Conservation (phyloP, 1,140 invertebrate genomes). For the Bathynomus jamesi region DNA sequence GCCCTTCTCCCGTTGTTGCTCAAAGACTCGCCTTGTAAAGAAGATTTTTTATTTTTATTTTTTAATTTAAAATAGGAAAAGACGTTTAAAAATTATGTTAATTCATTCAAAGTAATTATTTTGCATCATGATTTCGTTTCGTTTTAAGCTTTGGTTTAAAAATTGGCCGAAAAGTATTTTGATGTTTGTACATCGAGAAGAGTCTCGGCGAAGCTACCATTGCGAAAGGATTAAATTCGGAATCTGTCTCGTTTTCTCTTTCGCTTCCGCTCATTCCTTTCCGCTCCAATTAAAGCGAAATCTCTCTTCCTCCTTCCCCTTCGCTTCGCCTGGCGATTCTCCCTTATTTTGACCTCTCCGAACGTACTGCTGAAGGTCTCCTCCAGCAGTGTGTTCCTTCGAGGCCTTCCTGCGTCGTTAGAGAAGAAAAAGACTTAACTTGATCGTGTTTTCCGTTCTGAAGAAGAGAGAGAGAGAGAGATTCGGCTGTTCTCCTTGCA, state of each 20-base stretch:
- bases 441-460: constrained; percentile 1
- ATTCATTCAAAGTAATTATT: too few species aligned
- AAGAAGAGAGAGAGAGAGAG: background rate
- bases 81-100: too few species aligned
- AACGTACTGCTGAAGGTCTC: background rate
- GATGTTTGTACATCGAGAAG: too few species aligned
- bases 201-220: too few species aligned
- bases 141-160: background rate
- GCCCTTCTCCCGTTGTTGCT: too few species aligned
- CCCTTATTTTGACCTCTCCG: background rate
- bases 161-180: background rate
- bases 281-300: background rate
- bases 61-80: too few species aligned
- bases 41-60: too few species aligned
- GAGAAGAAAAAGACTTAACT: background rate
- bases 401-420: background rate
- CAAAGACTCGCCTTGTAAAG: too few species aligned
- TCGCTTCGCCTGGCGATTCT: background rate
- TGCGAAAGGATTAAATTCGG: too few species aligned
- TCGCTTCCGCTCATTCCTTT: background rate
- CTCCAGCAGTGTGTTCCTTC: background rate
- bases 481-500: background rate
- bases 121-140: too few species aligned
- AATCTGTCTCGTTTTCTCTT: background rate
- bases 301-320: background rate